A percentile compares a stretch with the other conserved stretches of the same genome.
Conservation (phyloP, 30 jellyfish, hydroid and myxozoan species). For the Cassiopea xamachana region DNA sequence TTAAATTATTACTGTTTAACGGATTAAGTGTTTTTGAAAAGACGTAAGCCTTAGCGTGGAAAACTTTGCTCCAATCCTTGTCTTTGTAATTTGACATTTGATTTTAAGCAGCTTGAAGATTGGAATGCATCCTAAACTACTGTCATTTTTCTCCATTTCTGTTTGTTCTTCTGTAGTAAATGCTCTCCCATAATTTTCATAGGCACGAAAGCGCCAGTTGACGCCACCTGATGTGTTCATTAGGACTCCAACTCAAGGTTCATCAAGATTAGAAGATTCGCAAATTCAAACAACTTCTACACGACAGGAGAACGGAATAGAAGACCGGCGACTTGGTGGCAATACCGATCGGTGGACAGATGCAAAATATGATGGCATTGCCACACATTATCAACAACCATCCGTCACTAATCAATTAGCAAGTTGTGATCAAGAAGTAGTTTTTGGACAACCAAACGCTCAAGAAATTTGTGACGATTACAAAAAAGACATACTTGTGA, state of each 20-base stretch:
- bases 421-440: neutral
- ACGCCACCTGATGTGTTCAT: conserved; percentile 49
- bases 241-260: conserved; percentile 17
- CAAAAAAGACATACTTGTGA: neutral
- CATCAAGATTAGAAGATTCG: neutral
- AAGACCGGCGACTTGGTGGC: neutral
- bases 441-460: neutral
- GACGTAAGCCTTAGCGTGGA: too few species aligned
- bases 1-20: too few species aligned
- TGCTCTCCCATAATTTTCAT: neutral
- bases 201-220: conserved; percentile 42
- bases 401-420: neutral
- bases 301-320: neutral
- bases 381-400: neutral
- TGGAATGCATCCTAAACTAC: too few species aligned
- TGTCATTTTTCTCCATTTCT: too few species aligned
- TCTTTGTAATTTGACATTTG: too few species aligned
- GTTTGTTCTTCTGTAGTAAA: neutral
- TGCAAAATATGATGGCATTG: neutral
- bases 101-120: too few species aligned
- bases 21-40: too few species aligned
- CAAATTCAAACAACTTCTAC: neutral
- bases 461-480: neutral
- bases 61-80: too few species aligned
- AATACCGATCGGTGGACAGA: neutral